Evolutionary conservation across 2,113 vertebrate genomes (phyloP), one percentile per base, ranked within the genome.

Genomic region (Chionomys nivalis): DNA sequence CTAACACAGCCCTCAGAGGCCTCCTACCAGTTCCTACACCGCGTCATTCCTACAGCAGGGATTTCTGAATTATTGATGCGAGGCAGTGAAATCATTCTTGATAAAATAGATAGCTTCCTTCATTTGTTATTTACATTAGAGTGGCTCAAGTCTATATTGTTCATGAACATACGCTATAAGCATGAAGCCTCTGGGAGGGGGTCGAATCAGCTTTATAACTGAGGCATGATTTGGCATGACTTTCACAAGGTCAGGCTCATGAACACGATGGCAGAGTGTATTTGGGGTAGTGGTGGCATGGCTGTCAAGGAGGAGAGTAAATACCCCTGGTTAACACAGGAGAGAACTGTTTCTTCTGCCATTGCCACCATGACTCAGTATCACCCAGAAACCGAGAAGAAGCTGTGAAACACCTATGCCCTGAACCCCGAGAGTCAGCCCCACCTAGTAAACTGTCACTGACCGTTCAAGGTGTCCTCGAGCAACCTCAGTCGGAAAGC

Each of bases 11-110:
- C 52, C 81, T 89, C 66, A 90, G 47, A 94, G 52, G 52, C 49
- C 91, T 81, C 72, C 24, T 86, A 55, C 28, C n/a, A 24, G 61
- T 26, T 61, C 49, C 58, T 78, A 92, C 16, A 75, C 0, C 7
- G 23, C 82, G 39, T 88, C 63, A 52, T 86, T 96, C 73, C 82
- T 96, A 83, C 17, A 91, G 72, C 72, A 87, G 89, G 66, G 63
- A 89, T 75, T 95, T 94, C 92, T 96, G 33, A 94, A 97, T 95
- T 95, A 95, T 39, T 95, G 61, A 96, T 63, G 49, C 66, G 31
- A 86, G 81, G 36, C 33, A 33, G 93, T 94, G 49, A 94, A 96
- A 92, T 95, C 58, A 76, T 42, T 92, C 79, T 82, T 95, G 82
- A 85, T 96, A 86, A 96, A 94, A 94, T 7, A 63, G 81, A 95